These are phyloP conservation scores for Caenorhabditis doughertyi DNA, from an alignment of 2,888 invertebrate species.

Conservation along the genomic window DNA sequence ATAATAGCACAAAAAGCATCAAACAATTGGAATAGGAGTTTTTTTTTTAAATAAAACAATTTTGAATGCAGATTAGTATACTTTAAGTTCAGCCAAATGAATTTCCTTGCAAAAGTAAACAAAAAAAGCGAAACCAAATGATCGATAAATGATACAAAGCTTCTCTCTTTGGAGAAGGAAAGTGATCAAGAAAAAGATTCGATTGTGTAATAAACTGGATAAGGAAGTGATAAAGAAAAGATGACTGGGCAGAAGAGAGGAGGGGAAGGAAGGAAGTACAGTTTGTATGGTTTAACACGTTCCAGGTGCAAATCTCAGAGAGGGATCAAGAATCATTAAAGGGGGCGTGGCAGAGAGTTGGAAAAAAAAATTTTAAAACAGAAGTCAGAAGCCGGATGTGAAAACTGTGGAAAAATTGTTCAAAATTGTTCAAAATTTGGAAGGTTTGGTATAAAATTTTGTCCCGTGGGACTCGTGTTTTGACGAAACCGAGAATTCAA, in stretches of 20 bases:
- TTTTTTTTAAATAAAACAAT: too few relatives aligned
- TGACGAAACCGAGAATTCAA: too few relatives aligned
- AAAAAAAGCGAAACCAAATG: background rate
- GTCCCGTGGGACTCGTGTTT: too few relatives aligned
- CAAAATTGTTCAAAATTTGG: too few relatives aligned
- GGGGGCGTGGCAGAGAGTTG: too few relatives aligned
- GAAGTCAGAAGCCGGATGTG: too few relatives aligned
- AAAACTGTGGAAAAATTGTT: too few relatives aligned
- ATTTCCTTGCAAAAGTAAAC: background rate
- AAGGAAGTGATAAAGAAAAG: conserved; percentile 16
- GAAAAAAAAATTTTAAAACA: too few relatives aligned
- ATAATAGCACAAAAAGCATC: background rate
- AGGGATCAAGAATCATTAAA: conserved; percentile 17
- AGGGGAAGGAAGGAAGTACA: background rate
- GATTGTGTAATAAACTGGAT: conserved; percentile 48
- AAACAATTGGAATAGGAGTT: too few relatives aligned
- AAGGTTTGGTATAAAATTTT: too few relatives aligned
- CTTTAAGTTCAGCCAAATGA: too few relatives aligned
- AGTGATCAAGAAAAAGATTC: background rate
- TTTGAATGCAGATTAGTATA: too few relatives aligned
- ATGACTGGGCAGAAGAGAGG: background rate
- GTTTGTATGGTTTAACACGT: conserved; percentile 26
- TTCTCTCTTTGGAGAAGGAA: background rate
- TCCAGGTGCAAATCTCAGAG: conserved; percentile 18
- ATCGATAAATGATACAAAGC: conserved; percentile 20